Base-by-base conservation (phyloP, 2,888 invertebrate genomes). In the Apamea anceps region DNA sequence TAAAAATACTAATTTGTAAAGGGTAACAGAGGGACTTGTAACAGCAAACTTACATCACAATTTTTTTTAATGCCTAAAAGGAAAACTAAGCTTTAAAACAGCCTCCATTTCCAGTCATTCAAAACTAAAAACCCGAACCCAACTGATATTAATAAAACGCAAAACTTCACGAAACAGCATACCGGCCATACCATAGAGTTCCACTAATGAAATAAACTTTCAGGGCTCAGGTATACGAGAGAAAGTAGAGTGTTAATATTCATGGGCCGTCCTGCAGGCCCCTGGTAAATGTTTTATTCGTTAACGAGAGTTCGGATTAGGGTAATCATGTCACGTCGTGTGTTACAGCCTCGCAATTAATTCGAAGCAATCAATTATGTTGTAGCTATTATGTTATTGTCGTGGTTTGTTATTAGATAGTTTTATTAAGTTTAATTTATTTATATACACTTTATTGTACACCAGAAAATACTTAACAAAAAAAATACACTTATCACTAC, bases 251-350 rank as follows among this genome's bases (percentile, higher is more conserved):
- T 94, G 94, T 96, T 96, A 96, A 96, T 96, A 96, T 96, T 96
- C 96, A 96, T 96, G 94, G 90, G 90, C 85, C 88, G 93, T 91
- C 87, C 90, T 90, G 80, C 92, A 91, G 93, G 92, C 94, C 94
- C 95, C 94, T 95, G 96, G 96, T 96, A 96, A 96, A 96, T 96
- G 96, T 96, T 96, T 96, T 95, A 96, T 96, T 95, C 96, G 96
- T 95, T 96, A 96, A 96, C 96, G 96, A 96, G 95, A 94, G 93
- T 90, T 89, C 91, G 94, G 95, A 96, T 96, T 96, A 96, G 92
- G 93, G 95, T 94, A 96, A 96, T 96, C 96, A 94, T 95, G 96
- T 96, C 96, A 96, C 96, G 96, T 96, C 92, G 95, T 95, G 92
- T 95, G 95, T 93, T 93, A 92, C 90, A 93, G 92, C 92, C 92